A percentile compares a stretch with the other conserved stretches of the same genome.
phyloP scores from a whole-genome alignment of 2,888 invertebrate species.

The Amphipoea oculea region DNA sequence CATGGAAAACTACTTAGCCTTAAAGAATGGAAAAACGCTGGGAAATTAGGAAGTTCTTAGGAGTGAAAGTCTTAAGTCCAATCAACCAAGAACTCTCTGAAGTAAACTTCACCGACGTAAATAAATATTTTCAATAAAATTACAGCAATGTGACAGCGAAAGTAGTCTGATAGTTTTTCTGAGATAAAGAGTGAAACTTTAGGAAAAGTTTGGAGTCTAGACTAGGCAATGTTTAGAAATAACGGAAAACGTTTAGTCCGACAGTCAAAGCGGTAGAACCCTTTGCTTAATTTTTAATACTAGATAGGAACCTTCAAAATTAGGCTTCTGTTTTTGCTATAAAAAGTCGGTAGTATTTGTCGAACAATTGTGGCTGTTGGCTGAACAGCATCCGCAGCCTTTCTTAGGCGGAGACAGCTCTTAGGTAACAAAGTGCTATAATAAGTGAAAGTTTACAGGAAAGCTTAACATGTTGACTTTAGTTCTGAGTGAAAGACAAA shows the following conservation, averaged over 20 bases:
- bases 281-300: background rate
- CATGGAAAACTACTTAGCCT: conserved; percentile 8
- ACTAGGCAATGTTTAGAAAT: background rate
- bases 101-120: background rate
- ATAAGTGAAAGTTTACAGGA: conserved; percentile 42
- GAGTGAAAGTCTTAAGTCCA: background rate
- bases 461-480: conserved; percentile 1
- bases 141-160: conserved; percentile 8
- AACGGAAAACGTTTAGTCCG: background rate
- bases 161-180: conserved; percentile 11
- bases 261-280: background rate
- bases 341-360: background rate
- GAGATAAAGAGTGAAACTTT: background rate
- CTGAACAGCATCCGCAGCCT: background rate
- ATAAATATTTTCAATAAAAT: conserved; percentile 1
- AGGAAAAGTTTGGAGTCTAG: background rate
- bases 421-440: conserved; percentile 31
- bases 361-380: background rate
- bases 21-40: conserved; percentile 31
- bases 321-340: background rate
- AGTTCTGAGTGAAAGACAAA: conserved; percentile 26
- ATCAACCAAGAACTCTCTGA: conserved; percentile 1
- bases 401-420: conserved; percentile 10
- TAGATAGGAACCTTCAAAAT: background rate
- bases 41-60: conserved; percentile 26